A percentile compares a stretch with the other conserved stretches of the same genome.
phyloP scores from a whole-genome alignment of 2,888 invertebrate genomes.

The Crepidodera aurea region DNA sequence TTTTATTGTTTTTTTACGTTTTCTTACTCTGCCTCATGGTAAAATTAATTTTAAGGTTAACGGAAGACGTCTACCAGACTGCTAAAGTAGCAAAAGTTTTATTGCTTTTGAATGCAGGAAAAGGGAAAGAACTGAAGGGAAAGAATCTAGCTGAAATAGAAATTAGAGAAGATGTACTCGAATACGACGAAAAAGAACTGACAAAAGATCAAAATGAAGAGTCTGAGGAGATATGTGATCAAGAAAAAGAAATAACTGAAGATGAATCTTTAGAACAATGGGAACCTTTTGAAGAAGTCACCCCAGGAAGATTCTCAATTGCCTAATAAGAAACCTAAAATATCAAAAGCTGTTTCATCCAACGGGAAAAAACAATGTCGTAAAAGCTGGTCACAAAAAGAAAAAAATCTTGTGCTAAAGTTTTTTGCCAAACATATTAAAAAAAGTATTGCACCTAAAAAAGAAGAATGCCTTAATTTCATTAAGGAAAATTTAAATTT shows the following conservation, averaged over 20 bases:
- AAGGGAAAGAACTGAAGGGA: conserved; percentile 38
- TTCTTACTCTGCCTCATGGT: too few relatives aligned
- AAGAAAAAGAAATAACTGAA: conserved; percentile 12
- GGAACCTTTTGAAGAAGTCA: not conserved
- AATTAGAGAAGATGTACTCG: conserved; percentile 20
- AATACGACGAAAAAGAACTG: conserved; percentile 18
- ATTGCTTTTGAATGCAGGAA: conserved; percentile 34
- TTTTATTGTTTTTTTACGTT: too few relatives aligned
- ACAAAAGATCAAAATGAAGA: conserved; percentile 5
- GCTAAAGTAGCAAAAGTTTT: conserved; percentile 30
- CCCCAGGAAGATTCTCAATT: not conserved
- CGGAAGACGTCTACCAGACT: conserved; percentile 2
- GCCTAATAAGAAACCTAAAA: not conserved
- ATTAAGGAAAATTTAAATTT: not conserved
- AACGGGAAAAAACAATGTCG: not conserved
- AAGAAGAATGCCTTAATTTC: conserved; percentile 4
- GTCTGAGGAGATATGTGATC: not conserved
- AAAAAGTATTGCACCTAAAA: conserved; percentile 2
- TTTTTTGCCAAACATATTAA: not conserved
- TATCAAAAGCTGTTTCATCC: not conserved
- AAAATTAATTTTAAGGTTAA: not conserved
- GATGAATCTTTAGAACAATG: not conserved
- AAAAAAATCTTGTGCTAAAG: not conserved
- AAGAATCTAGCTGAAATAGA: conserved; percentile 35
- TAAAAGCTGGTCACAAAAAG: not conserved